Percentiles rank a stretch among this genome's conserved stretches.
Conservation (phyloP, 1,140 invertebrate genomes). For the Harpegnathos saltator region DNA sequence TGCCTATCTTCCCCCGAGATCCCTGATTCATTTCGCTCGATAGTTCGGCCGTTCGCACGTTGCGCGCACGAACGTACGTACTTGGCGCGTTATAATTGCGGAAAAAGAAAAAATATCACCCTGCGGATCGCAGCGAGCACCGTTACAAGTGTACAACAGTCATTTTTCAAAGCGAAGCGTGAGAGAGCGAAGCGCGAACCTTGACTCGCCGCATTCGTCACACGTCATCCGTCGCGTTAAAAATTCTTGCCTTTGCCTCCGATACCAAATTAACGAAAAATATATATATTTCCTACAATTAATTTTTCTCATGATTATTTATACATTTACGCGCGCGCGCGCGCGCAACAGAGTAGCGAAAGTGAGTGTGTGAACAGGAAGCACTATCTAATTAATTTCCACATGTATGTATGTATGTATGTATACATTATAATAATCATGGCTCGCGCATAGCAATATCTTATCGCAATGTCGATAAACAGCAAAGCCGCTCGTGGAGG, state of each 20-base stretch:
- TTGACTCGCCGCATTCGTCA: not conserved
- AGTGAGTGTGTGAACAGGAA: not conserved
- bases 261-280: too few relatives aligned
- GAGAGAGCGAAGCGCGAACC: constrained; percentile 6
- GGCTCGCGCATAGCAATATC: constrained; percentile 4
- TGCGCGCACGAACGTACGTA: not conserved
- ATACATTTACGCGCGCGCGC: too few relatives aligned
- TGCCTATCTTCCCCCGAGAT: constrained; percentile 50
- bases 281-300: not conserved
- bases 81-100: not conserved
- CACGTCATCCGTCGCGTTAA: not conserved
- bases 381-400: constrained; percentile 18
- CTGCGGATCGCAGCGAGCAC: not conserved
- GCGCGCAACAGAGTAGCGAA: too few relatives aligned
- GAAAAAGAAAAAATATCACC: not conserved
- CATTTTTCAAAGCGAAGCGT: constrained; percentile 32
- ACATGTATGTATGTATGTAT: too few relatives aligned
- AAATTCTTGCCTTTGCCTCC: not conserved
- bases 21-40: not conserved
- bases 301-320: constrained; percentile 4
- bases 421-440: constrained; percentile 7
- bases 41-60: not conserved
- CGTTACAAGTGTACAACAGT: not conserved
- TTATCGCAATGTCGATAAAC: not conserved
- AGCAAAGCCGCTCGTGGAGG: not conserved